Conservation (phyloP, 2,888 invertebrate species). For the Poecilobothrus nobilitatus region DNA sequence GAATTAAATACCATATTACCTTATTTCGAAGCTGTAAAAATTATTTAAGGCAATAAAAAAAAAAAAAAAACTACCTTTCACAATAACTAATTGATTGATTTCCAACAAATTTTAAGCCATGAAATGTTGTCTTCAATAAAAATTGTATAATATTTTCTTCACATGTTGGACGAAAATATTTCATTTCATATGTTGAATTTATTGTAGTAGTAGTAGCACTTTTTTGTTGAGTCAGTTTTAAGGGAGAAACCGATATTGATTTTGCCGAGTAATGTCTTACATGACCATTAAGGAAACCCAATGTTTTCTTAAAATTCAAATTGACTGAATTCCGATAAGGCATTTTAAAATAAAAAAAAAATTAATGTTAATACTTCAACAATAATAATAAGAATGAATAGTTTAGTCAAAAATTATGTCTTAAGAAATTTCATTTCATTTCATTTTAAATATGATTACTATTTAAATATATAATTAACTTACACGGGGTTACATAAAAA, state of each 20-base stretch:
- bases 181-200: background rate
- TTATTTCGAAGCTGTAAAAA: no score
- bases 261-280: background rate
- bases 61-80: conserved; percentile 16
- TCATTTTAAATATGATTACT: no score
- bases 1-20: no score
- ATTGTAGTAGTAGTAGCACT: background rate
- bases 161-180: background rate
- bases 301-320: background rate
- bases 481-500: no score
- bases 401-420: no score
- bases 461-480: no score
- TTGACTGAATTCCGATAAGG: background rate
- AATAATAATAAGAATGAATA: no score
- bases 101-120: conserved; percentile 64
- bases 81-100: conserved; percentile 13
- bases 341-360: no score
- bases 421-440: no score
- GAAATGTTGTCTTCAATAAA: conserved; percentile 52
- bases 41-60: no score
- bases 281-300: background rate
- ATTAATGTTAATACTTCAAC: no score
- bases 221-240: no score
- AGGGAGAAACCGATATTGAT: background rate
- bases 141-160: background rate